Base-by-base conservation (phyloP, 2,888 invertebrate species). In the Eulithis prunata region DNA sequence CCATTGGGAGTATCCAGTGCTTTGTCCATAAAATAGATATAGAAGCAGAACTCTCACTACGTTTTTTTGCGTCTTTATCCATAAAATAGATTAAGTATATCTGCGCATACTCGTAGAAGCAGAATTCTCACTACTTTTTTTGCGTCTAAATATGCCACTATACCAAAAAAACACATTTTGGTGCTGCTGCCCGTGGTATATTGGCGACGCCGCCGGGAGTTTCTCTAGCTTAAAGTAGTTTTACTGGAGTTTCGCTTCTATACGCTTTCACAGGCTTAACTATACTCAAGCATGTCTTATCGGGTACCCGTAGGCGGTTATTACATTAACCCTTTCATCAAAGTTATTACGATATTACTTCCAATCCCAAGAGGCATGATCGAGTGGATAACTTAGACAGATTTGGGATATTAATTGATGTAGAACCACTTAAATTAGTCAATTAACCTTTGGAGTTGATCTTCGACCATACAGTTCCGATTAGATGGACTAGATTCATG, bases 1-100 rank as follows among this genome's bases (percentile, higher is more conserved):
- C 61, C 64, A 32, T 28, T 49, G 69, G 71, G 66, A 66, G 45
- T 57, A 6, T 11, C 41, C n/a, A 57, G 21, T 49, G 7, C 10
- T 49, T 12, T 14, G 10, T 3, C 0, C 49, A 47, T 49, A 55
- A 41, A 21, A 63, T 57, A 51, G 12, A 21, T 28, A 51, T 47
- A 14, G 51, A 51, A 51, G 28, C 0, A 5, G 12, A 51, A 51
- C 32, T 49, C 10, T 3, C 49, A 46, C 46, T 46, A 46, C 6
- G 14, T 47, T 1, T 6, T 13, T 47, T 8, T 14, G 41, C 10
- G 10, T 41, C 8, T 41, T 12, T 14, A 5, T 3, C 0, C 49
- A 47, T 49, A 55, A 41, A 21, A 63, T 57, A 51, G 12, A 21
- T 28, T n/a, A n/a, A n/a, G n/a, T n/a, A n/a, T n/a, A n/a, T n/a